These are phyloP conservation scores for Oligia latruncula DNA, from an alignment of 2,888 invertebrate species.

Conservation along the genomic window DNA sequence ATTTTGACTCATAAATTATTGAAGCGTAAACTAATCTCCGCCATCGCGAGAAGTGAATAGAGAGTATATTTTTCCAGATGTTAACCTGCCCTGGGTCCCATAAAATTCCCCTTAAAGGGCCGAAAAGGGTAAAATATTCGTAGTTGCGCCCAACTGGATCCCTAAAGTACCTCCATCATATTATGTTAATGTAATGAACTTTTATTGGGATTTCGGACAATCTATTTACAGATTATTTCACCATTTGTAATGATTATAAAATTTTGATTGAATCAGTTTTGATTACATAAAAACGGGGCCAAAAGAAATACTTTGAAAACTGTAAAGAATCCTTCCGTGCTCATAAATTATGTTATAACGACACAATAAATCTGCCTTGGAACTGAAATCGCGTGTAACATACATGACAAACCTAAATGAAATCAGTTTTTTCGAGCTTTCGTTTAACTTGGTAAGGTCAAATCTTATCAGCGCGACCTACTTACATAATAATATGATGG, in stretches of 20 bases:
- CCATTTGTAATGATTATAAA: slow-evolving; percentile 47
- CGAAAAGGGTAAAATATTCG: slow-evolving; percentile 57
- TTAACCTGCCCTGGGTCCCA: slow-evolving; percentile 45
- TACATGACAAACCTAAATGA: slow-evolving; percentile 66
- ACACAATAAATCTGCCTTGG: slow-evolving; percentile 63
- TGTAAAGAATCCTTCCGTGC: slow-evolving; percentile 61
- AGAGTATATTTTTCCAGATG: slow-evolving; percentile 54
- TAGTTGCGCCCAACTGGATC: slow-evolving; percentile 14
- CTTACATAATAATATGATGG: slow-evolving; percentile 56
- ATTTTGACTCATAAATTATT: slow-evolving; percentile 46
- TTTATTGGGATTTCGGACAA: slow-evolving; percentile 25
- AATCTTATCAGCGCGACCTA: slow-evolving; percentile 62
- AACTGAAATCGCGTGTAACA: slow-evolving; percentile 67
- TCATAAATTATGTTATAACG: slow-evolving; percentile 65
- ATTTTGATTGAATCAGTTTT: slow-evolving; percentile 57
- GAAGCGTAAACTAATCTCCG: slow-evolving; percentile 29
- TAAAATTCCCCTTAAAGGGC: slow-evolving; percentile 46
- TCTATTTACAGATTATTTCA: slow-evolving; percentile 33
- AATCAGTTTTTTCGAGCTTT: slow-evolving; percentile 57
- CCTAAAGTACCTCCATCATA: slow-evolving; percentile 24
- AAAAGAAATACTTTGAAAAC: slow-evolving; percentile 61
- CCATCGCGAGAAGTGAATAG: slow-evolving; percentile 22
- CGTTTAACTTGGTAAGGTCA: slow-evolving; percentile 59
- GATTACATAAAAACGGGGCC: slow-evolving; percentile 51
- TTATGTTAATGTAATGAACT: slow-evolving; percentile 47